Conservation (phyloP, 2,797 vertebrate species). For the Anguilla anguilla region DNA sequence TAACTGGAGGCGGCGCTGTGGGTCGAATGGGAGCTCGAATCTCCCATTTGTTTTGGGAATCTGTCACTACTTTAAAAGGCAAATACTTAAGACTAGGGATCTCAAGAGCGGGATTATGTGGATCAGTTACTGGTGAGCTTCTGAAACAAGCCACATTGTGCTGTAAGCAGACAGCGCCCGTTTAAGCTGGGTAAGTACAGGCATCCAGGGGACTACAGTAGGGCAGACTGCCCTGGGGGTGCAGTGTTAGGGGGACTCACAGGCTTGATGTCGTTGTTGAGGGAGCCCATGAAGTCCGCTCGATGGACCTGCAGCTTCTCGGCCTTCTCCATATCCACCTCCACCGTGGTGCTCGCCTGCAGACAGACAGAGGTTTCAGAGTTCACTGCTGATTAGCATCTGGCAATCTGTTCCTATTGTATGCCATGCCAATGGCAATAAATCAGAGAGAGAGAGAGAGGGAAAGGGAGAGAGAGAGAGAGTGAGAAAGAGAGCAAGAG, state of each 20-base stretch:
- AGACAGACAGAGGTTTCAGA: neutral
- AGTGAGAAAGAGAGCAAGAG: neutral
- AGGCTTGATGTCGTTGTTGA: slow-evolving; percentile 94
- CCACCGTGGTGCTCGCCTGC: slow-evolving; percentile 87
- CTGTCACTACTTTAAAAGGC: neutral
- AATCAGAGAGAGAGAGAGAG: neutral
- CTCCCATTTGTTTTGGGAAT: neutral
- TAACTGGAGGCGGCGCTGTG: neutral
- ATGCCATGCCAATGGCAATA: neutral
- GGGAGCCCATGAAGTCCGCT: slow-evolving; percentile 85
- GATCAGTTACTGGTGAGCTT: neutral
- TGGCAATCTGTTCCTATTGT: neutral
- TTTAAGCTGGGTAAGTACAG: neutral
- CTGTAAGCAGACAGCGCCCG: neutral
- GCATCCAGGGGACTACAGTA: neutral
- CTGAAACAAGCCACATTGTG: neutral
- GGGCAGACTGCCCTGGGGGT: neutral
- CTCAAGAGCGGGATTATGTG: neutral
- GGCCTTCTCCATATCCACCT: slow-evolving; percentile 91
- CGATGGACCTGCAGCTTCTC: slow-evolving; percentile 84
- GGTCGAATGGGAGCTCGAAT: neutral
- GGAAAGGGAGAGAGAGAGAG: neutral
- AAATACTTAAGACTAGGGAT: neutral
- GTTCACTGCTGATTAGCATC: too few species aligned
- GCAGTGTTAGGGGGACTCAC: slow-evolving; percentile 68